Percentiles rank a stretch among this genome's conserved stretches.
Conservation (phyloP, 2,888 invertebrate genomes). For the Pammene fasciana region DNA sequence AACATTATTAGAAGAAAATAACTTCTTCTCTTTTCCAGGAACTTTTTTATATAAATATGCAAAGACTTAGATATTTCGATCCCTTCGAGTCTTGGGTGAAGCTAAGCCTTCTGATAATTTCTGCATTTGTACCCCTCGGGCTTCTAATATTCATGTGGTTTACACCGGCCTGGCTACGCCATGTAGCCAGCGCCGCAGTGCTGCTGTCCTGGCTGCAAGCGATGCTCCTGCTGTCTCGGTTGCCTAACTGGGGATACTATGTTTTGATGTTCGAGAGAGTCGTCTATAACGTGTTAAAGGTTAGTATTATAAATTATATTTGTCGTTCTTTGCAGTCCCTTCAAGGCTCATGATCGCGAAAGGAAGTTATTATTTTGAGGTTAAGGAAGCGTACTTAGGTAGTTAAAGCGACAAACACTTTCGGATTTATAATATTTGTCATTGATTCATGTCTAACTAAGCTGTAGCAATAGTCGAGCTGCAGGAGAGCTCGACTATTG, state of each 20-base stretch:
- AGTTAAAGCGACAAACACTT: too few relatives aligned
- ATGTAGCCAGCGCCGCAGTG: slow-evolving; percentile 49
- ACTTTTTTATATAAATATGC: slow-evolving; percentile 13
- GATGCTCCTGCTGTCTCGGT: slow-evolving; percentile 66
- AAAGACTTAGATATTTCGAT: slow-evolving; percentile 2
- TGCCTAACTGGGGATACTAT: slow-evolving; percentile 68
- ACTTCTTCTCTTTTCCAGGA: slow-evolving; percentile 7
- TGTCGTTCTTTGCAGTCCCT: too few relatives aligned
- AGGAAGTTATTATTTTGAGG: too few relatives aligned
- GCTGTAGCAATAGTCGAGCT: too few relatives aligned
- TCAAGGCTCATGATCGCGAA: too few relatives aligned
- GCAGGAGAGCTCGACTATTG: too few relatives aligned
- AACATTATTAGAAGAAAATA: not conserved
- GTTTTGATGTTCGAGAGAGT: slow-evolving; percentile 73
- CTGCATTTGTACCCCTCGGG: slow-evolving; percentile 41
- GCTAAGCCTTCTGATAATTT: not conserved
- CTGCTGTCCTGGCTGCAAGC: slow-evolving; percentile 70
- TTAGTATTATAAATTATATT: slow-evolving; percentile 40
- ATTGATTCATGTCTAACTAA: too few relatives aligned
- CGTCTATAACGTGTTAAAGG: slow-evolving; percentile 65
- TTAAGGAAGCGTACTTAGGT: too few relatives aligned
- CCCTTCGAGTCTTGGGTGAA: slow-evolving; percentile 18
- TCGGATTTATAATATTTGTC: too few relatives aligned
- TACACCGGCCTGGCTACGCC: slow-evolving; percentile 1
- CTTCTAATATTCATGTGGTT: slow-evolving; percentile 61